Percentiles rank a stretch among this genome's conserved stretches.
These are phyloP conservation scores for Quiscalus mexicanus DNA, from an alignment of 2,113 vertebrate genomes.

Conservation along the genomic window DNA sequence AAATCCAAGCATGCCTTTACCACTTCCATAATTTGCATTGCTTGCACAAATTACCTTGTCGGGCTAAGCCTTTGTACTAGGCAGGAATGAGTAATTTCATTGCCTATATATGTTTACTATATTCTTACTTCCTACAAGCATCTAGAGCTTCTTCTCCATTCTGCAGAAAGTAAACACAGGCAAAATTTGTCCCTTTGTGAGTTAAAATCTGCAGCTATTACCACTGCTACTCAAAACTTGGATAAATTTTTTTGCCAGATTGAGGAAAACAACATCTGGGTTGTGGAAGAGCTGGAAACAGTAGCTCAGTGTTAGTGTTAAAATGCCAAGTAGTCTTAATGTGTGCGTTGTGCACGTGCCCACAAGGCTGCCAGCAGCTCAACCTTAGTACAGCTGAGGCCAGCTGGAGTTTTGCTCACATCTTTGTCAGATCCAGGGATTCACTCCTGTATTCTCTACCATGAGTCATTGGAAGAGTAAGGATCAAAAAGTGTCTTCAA, in stretches of 20 bases:
- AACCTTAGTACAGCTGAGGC: background rate
- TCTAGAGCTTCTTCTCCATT: background rate
- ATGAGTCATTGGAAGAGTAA: background rate
- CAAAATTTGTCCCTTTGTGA: background rate
- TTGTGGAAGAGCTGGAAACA: background rate
- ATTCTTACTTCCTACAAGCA: background rate
- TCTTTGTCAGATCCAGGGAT: background rate
- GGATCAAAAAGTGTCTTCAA: background rate
- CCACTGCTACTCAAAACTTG: background rate
- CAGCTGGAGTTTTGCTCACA: background rate
- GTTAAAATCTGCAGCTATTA: background rate
- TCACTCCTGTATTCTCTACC: background rate
- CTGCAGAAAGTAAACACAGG: background rate
- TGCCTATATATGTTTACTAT: background rate
- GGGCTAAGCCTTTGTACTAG: background rate
- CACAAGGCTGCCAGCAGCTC: background rate
- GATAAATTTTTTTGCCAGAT: background rate
- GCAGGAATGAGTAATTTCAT: background rate
- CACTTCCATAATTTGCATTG: background rate
- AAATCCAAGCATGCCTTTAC: background rate
- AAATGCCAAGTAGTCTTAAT: background rate
- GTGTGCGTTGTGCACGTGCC: background rate
- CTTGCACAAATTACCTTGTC: background rate
- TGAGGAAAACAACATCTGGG: background rate
- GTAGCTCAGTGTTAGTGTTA: background rate